Evolutionary conservation across 2,113 vertebrate genomes (phyloP).

Genomic region (human): DNA sequence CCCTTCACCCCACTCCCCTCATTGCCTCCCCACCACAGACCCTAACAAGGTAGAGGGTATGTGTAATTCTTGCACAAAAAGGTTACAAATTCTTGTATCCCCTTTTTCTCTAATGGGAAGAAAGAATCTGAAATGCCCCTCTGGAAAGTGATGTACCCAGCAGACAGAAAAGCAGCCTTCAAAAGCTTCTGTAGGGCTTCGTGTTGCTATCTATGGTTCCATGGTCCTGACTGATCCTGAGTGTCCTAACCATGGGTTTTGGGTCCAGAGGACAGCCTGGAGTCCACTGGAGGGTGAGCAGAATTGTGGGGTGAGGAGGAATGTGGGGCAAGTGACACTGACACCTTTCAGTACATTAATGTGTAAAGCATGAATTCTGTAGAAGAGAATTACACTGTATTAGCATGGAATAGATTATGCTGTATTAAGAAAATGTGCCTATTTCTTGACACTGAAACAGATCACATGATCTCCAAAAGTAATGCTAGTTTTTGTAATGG

Average conservation of each 20-base stretch:
- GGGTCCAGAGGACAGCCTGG: not conserved
- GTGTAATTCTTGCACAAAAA: not conserved
- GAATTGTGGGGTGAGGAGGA: fast-evolving
- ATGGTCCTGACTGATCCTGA: not conserved
- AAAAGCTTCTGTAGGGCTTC: not conserved
- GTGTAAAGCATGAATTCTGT: not conserved
- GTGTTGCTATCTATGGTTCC: not conserved
- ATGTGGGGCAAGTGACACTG: fast-evolving
- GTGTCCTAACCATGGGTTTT: not conserved
- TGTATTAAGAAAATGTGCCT: not conserved
- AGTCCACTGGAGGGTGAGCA: not conserved
- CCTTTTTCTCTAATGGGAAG: not conserved
- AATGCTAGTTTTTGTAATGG: not conserved
- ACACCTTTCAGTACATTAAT: not conserved
- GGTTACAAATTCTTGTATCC: not conserved
- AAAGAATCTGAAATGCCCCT: not conserved
- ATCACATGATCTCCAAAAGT: not conserved
- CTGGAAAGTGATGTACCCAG: not conserved
- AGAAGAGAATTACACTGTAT: not conserved
- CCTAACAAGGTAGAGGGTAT: not conserved
- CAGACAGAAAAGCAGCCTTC: not conserved
- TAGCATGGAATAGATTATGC: too few relatives aligned
- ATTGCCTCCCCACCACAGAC: not conserved
- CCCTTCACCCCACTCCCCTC: not conserved
- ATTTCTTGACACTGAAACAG: not conserved